Evolutionary conservation across 2,888 invertebrate species (phyloP).

Genomic region (Portevinia maculata): DNA sequence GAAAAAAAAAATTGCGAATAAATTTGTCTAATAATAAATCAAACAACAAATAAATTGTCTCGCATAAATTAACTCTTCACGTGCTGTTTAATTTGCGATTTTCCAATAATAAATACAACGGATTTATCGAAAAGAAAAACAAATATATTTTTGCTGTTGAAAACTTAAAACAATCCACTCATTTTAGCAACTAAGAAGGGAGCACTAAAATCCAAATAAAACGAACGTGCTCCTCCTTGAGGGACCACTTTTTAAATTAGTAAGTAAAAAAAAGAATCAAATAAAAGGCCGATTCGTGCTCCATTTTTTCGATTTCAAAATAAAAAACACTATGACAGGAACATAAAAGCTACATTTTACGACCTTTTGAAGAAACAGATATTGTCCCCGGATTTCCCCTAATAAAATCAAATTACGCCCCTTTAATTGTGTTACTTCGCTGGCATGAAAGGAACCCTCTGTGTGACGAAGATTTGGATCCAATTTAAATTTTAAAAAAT

Average conservation of each 20-base stretch:
- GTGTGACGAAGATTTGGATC: conserved; percentile 1
- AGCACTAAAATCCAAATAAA: background rate
- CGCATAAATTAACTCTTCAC: background rate
- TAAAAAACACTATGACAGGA: background rate
- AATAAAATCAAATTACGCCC: conserved; percentile 53
- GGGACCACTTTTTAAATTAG: conserved; percentile 36
- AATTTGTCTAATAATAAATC: too few species aligned
- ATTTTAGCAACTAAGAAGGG: conserved; percentile 3
- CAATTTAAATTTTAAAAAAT: conserved; percentile 11
- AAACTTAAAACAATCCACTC: background rate
- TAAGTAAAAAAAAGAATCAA: background rate
- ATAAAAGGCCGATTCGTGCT: conserved; percentile 15
- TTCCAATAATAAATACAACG: background rate
- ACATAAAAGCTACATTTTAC: conserved; percentile 46
- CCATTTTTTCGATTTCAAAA: too few species aligned
- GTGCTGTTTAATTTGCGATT: background rate
- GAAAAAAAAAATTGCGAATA: too few species aligned
- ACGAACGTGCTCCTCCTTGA: background rate
- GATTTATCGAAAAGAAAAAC: too few species aligned
- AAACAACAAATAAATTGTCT: background rate
- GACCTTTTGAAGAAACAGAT: conserved; percentile 13
- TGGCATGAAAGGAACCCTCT: background rate
- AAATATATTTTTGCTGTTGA: background rate
- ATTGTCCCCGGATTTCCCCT: background rate
- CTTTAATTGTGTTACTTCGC: conserved; percentile 1